A percentile compares a stretch with the other conserved stretches of the same genome.
phyloP scores from a whole-genome alignment of 2,797 vertebrate genomes.

The Manis crassicaudata region DNA sequence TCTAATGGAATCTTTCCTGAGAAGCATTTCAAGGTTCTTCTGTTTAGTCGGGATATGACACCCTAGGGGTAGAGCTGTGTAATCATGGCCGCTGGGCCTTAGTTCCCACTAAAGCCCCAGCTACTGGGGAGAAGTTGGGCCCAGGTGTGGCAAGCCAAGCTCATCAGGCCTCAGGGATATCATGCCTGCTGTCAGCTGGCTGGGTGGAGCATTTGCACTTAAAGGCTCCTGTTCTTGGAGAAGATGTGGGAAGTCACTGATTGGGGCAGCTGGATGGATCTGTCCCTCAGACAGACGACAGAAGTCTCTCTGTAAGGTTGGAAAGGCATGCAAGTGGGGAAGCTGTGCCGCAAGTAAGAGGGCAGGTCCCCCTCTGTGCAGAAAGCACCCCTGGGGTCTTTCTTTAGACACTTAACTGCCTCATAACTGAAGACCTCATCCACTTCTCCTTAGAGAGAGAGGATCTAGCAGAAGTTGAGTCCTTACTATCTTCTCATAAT shows the following conservation, averaged over 20 bases:
- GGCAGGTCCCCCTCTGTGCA: background rate
- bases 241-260: background rate
- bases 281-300: background rate
- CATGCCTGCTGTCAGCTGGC: background rate
- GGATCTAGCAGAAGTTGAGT: background rate
- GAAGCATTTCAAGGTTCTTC: background rate
- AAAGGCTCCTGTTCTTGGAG: background rate
- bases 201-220: background rate
- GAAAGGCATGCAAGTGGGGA: background rate
- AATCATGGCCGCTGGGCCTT: background rate
- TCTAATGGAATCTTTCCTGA: background rate
- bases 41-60: background rate
- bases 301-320: background rate
- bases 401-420: background rate
- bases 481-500: fast-evolving
- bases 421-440: background rate
- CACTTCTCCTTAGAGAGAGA: background rate
- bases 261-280: background rate
- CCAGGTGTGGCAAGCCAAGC: background rate
- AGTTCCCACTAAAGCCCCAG: background rate
- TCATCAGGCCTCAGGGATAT: background rate
- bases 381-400: background rate
- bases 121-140: background rate
- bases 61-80: background rate
- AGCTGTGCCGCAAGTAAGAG: background rate